Conservation (phyloP, 2,797 vertebrate genomes). For the Sebastiscus albofasciatus region DNA sequence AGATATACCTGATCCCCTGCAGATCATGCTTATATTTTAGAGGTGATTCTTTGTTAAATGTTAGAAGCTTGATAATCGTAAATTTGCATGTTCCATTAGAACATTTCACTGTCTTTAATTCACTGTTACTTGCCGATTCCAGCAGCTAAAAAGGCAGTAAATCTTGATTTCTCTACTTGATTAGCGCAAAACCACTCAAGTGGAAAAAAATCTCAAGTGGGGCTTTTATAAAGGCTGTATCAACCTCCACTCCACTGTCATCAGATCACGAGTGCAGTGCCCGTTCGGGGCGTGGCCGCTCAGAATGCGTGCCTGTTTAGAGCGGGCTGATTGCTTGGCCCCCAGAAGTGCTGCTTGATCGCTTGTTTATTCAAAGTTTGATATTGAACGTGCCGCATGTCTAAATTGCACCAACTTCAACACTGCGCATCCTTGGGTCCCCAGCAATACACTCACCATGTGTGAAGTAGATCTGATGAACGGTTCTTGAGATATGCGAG, state of each 20-base stretch:
- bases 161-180: conserved; percentile 39
- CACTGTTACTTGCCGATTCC: conserved; percentile 15
- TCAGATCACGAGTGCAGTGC: not conserved
- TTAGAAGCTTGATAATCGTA: conserved; percentile 6
- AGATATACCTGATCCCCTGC: not conserved
- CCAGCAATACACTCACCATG: no score
- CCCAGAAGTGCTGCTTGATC: no score
- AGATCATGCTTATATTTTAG: not conserved
- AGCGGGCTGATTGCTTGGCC: no score
- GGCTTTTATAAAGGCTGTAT: not conserved
- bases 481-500: no score
- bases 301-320: no score
- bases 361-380: no score
- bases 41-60: not conserved
- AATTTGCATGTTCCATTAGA: conserved; percentile 11
- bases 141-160: conserved; percentile 25
- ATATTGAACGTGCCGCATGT: no score
- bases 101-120: conserved; percentile 11
- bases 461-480: no score
- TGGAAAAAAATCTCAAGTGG: not conserved
- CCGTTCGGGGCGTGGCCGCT: no score
- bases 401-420: no score
- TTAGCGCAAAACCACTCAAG: conserved; percentile 29
- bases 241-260: not conserved
- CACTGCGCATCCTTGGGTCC: no score